Base-by-base conservation (phyloP, 2,113 vertebrate genomes). In the Cnemophilus loriae region DNA sequence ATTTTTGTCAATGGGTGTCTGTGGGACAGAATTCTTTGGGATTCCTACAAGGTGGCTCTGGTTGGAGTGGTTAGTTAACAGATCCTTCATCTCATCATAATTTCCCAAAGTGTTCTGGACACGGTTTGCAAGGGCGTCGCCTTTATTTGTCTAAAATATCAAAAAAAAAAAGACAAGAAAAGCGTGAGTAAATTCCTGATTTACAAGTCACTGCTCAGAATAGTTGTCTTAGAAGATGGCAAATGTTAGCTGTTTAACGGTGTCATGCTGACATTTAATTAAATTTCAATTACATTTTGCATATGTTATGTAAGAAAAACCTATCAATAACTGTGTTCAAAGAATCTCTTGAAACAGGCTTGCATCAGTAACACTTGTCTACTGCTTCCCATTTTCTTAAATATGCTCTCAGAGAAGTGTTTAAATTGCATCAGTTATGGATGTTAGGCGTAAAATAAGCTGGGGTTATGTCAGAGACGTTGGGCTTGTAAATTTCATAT, bases 31-130 rank as follows among this genome's bases (percentile, higher is more conserved):
- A 98, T 98, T 99, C 97, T 99, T 99, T 96, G 99, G 99, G 95
- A 99, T 99, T 93, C 99, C 99, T 94, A 99, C 99, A 92, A 99
- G 98, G 95, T 99, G 99, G 94, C 99, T 99, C 98, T 99, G 99
- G 97, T 99, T 99, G 79, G 99, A 99, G 92, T 99, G 99, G 97
- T 98, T 99, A 90, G 99, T 99, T 97, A 99, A 94, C 78, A 99
- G 97, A 95, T 99, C 99, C 95, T 99, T 99, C 99, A 99, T 99
- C 97, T 99, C 99, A 93, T 99, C 99, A 24, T 99, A 99, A 96
- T 99, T 99, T 94, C 99, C 99, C 97, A 99, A 85, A 1, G 99
- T 99, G 96, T 98, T 99, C 98, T 99, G 99, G 94, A 99, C 99
- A 64, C 99, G 98, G 96, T 98, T 99, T 95, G 99, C 99, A 97